phyloP scores from a whole-genome alignment of 2,113 vertebrate genomes.

The Bufo gargarizans region DNA sequence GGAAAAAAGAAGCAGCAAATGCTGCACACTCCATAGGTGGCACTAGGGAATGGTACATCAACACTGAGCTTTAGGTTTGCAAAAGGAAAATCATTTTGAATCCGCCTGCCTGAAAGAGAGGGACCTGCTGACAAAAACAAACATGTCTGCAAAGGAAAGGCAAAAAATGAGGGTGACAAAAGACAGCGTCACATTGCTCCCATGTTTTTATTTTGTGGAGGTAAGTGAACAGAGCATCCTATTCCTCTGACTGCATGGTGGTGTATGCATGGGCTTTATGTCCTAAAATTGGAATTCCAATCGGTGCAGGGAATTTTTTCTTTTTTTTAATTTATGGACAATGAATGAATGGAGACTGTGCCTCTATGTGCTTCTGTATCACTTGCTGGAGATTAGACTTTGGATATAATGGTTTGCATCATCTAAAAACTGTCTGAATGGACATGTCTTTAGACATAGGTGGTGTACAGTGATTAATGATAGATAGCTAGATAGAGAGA shows the following conservation, averaged over 20 bases:
- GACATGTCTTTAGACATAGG: constrained; percentile 8
- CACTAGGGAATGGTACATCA: constrained; percentile 72
- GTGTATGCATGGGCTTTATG: background rate
- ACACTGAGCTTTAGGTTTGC: constrained; percentile 63
- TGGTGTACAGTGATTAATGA: background rate
- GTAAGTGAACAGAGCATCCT: constrained; percentile 72
- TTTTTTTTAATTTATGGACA: background rate
- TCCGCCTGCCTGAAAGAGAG: constrained; percentile 46
- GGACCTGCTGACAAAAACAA: constrained; percentile 51
- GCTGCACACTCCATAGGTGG: constrained; percentile 66
- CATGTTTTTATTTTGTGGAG: constrained; percentile 98
- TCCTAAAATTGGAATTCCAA: background rate
- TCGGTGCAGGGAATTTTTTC: no score
- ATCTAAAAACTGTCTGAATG: background rate
- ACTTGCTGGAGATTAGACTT: background rate
- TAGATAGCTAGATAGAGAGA: background rate
- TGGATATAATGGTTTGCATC: background rate
- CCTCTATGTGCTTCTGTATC: background rate
- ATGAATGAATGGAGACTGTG: background rate
- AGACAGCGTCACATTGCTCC: constrained; percentile 93
- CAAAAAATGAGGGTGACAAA: constrained; percentile 82
- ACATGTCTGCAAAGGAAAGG: constrained; percentile 89
- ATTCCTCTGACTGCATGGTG: background rate
- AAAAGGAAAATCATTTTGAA: constrained; percentile 62
- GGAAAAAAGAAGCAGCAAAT: constrained; percentile 51